Percentiles rank a stretch among this genome's conserved stretches.
These are phyloP conservation scores for Tolypeutes matacus DNA, from an alignment of 2,797 vertebrate species.

Conservation along the genomic window DNA sequence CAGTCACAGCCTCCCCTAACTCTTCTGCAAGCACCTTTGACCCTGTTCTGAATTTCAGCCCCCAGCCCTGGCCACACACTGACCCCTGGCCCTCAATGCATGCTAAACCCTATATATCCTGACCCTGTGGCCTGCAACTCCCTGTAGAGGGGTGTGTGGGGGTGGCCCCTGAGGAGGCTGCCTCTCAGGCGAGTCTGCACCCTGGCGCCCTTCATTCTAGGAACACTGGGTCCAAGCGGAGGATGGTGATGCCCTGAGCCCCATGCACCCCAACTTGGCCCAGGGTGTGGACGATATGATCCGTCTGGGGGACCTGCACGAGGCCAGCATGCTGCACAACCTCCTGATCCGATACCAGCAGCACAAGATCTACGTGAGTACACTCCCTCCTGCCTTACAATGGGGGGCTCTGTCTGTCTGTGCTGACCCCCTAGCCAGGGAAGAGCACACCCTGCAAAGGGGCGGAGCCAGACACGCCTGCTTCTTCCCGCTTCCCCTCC, in stretches of 20 bases:
- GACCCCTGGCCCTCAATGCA: not conserved
- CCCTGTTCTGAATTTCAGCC: not conserved
- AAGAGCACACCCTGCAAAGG: fast-evolving
- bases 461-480: not conserved
- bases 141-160: not conserved
- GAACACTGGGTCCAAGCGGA: constrained; percentile 91
- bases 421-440: not conserved
- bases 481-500: not conserved
- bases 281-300: constrained; percentile 98
- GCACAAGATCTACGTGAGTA: constrained; percentile 96
- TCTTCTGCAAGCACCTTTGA: not conserved
- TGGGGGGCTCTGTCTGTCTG: fast-evolving
- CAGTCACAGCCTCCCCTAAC: not conserved
- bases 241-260: constrained; percentile 86
- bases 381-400: not conserved
- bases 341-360: constrained; percentile 96
- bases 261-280: constrained; percentile 95
- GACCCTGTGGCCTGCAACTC: not conserved
- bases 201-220: constrained; percentile 85
- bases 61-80: too few relatives aligned
- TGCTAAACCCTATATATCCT: not conserved
- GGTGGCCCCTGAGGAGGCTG: not conserved
- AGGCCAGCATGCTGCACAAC: constrained; percentile 97
- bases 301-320: constrained; percentile 94
- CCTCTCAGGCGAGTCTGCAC: not conserved